Base-by-base conservation (phyloP, 1,140 invertebrate species). In the Drosophila lowei region DNA sequence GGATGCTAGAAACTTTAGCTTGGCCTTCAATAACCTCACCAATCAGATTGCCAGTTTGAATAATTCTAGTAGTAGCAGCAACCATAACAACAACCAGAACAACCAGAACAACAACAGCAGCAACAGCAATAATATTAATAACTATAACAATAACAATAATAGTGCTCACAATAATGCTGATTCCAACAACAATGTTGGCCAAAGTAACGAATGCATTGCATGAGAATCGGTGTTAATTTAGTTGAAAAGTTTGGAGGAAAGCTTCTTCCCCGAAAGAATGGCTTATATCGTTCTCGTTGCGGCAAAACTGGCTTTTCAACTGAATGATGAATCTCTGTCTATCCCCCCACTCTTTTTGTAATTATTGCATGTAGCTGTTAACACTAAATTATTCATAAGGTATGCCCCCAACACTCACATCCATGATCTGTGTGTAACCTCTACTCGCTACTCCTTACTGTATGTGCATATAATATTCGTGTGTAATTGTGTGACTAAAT, bases 161-260 rank as follows among this genome's bases (percentile, higher is more conserved):
- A 70, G 60, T 64, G 65, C 61, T 46, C 54, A 61, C 57, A 59
- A 76, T 73, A 76, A 63, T 77, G 79, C 73, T 72, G 85, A 89
- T 72, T 71, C 74, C 73, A 89, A 81, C 62, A 89, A 85, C 61
- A 89, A 84, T 81, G 77, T 89, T 88, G 85, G 85, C 65, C 68
- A 72, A 56, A 89, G 48, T 74, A 90, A 75, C 65, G 72, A 88
- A 49, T 84, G 88, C 74, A 81, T 84, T 76, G 88, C 88, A 90
- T 90, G 88, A 90, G 76, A 88, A 78, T 83, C 72, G 65, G 58
- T 78, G 64, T 78, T 79, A 84, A 88, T 78, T 83, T 77, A 83
- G 68, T 84, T 62, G 71, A 78, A 63, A 60, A 57, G 47, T 42
- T 56, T 42, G 46, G 41, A 23, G 41, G 50, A 68, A 56, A 64